Evolutionary conservation across 2,888 invertebrate genomes (phyloP).

Genomic region (Pecten maximus): DNA sequence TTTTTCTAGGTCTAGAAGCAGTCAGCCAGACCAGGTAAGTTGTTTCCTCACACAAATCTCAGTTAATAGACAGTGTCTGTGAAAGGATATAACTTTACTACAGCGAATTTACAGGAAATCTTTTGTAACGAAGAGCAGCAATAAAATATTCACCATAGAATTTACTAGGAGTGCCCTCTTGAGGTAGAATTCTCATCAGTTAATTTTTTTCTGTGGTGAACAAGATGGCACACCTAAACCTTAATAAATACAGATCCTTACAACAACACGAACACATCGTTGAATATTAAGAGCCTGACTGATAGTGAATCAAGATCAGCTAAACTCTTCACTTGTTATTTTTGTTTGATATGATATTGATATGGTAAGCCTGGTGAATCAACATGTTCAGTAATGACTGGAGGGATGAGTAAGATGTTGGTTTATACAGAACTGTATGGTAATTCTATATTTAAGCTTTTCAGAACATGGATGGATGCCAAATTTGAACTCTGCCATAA

Average conservation of each 20-base stretch:
- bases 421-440: background rate
- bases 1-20: too few relatives aligned
- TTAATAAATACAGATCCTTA: too few relatives aligned
- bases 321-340: background rate
- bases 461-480: slow-evolving; percentile 7
- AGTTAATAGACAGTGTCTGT: background rate
- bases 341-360: background rate
- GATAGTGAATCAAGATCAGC: background rate
- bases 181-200: background rate
- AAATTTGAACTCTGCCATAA: background rate
- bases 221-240: background rate
- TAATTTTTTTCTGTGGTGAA: background rate
- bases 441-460: background rate
- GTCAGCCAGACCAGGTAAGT: too few relatives aligned
- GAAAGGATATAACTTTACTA: background rate
- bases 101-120: background rate
- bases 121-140: background rate
- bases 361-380: background rate
- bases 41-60: background rate
- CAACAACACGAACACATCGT: background rate
- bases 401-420: background rate
- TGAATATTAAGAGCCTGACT: background rate
- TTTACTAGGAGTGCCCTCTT: background rate
- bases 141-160: too few relatives aligned
- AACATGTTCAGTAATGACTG: background rate